phyloP scores from a whole-genome alignment of 2,113 vertebrate genomes.

The Aptenodytes forsteri region DNA sequence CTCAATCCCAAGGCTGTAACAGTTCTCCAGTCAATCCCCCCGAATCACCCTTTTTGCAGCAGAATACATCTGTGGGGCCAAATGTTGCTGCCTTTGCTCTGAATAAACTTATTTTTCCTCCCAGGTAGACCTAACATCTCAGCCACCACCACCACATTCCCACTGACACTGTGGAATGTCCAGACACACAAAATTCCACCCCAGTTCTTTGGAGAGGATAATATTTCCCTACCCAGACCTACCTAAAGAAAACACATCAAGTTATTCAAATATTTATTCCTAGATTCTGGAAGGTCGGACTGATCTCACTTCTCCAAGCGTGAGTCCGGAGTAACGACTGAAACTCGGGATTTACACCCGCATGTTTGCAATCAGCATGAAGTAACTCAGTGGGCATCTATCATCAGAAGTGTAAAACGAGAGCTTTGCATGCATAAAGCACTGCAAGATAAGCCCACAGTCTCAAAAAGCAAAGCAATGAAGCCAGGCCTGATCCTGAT shows the following conservation, averaged over 20 bases:
- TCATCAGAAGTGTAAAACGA: background rate
- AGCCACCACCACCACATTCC: background rate
- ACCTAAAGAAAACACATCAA: conserved; percentile 11
- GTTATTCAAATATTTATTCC: background rate
- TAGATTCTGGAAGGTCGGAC: background rate
- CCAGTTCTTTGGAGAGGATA: background rate
- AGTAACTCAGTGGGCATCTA: background rate
- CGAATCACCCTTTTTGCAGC: background rate
- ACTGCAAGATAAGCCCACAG: background rate
- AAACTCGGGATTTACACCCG: background rate
- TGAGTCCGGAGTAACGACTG: background rate
- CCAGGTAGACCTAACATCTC: background rate
- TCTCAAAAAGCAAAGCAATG: background rate
- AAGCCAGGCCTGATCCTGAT: conserved; percentile 40
- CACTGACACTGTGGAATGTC: background rate
- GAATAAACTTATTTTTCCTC: background rate
- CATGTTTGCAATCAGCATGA: background rate
- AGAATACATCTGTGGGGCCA: background rate
- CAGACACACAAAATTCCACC: background rate
- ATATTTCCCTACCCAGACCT: background rate
- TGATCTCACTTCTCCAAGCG: background rate
- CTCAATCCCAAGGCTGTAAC: background rate
- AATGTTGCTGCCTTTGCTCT: background rate
- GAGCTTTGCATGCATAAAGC: background rate
- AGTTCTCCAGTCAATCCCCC: background rate